Conservation (phyloP, 2,888 invertebrate genomes). For the Apodemia zela region DNA sequence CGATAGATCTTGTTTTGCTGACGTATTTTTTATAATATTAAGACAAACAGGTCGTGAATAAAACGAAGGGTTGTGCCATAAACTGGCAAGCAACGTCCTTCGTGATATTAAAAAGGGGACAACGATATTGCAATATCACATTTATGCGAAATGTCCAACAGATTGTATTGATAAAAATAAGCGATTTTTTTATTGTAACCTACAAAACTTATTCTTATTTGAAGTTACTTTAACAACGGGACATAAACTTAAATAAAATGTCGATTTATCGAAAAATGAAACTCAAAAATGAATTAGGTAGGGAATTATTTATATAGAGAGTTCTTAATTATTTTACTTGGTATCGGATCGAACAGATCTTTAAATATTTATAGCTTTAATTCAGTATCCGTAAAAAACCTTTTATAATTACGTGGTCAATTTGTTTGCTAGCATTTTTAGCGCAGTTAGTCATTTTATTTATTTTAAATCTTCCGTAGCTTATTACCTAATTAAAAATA, state of each 20-base stretch:
- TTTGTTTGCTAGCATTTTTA: no score
- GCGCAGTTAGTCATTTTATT: no score
- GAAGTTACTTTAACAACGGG: background rate
- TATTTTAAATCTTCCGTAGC: no score
- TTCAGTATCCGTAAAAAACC: no score
- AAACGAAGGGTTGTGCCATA: conserved; percentile 79
- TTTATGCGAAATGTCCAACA: conserved; percentile 80
- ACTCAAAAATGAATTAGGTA: no score
- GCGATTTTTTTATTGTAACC: conserved; percentile 75
- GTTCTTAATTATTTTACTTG: no score
- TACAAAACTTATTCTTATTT: conserved; percentile 44
- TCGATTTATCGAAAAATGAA: no score
- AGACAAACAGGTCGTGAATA: conserved; percentile 79
- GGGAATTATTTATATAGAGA: no score
- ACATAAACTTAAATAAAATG: background rate
- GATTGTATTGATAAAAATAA: conserved; percentile 81
- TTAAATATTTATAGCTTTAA: no score
- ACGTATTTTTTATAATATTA: conserved; percentile 78
- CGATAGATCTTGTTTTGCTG: conserved; percentile 58
- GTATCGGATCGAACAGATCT: no score
- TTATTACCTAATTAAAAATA: no score
- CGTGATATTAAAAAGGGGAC: conserved; percentile 80
- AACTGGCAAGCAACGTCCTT: conserved; percentile 75
- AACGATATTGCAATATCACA: conserved; percentile 80
- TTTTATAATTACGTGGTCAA: no score